Evolutionary conservation across 2,797 vertebrate genomes (phyloP), one percentile per base, ranked within the genome.

Genomic region (Leptodactylus fallax): DNA sequence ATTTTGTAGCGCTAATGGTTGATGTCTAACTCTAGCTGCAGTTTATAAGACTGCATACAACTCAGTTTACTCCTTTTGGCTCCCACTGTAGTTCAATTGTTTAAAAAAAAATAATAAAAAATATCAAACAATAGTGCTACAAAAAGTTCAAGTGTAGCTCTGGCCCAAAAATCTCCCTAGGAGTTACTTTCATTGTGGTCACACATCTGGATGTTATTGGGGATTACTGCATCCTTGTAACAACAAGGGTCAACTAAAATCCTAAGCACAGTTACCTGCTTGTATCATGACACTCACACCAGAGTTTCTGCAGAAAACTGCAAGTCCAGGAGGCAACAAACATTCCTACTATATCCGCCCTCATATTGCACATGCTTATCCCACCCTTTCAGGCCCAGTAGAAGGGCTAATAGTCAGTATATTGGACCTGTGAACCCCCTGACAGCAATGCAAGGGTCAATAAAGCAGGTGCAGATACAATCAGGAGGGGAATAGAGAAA

Each of bases 251-350:
- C 69, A 47, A 19, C 3, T 5, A 23, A 21, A 6, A n/a, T 10
- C 1, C 21, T 72, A 1, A 53, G 6, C 49, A 53, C 19, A 49
- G 49, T 51, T 77, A 61, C 87, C 87, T 88, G 87, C 63, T 58
- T 72, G 81, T 60, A 88, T 88, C 87, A 88, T 84, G 61, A 47
- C 78, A 65, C 84, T 86, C 78, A 86, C 85, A 79, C 51, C 87
- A 60, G 17, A 3, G 21, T 14, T 53, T 61, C 58, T 67, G 51
- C 58, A 27, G 16, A 13, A 69, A n/a, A 6, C 36, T 45, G 58
- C 23, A 69, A 79, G 74, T 13, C 51, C 51, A n/a, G 49, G 51
- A 67, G 67, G 60, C 69, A 12, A 14, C 47, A 47, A 16, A 17
- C 13, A n/a, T n/a, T 16, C 17, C 17, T 13, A 36, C n/a, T 71